Evolutionary conservation across 1,140 invertebrate species (phyloP).

Genomic region (Solenopsis invicta): DNA sequence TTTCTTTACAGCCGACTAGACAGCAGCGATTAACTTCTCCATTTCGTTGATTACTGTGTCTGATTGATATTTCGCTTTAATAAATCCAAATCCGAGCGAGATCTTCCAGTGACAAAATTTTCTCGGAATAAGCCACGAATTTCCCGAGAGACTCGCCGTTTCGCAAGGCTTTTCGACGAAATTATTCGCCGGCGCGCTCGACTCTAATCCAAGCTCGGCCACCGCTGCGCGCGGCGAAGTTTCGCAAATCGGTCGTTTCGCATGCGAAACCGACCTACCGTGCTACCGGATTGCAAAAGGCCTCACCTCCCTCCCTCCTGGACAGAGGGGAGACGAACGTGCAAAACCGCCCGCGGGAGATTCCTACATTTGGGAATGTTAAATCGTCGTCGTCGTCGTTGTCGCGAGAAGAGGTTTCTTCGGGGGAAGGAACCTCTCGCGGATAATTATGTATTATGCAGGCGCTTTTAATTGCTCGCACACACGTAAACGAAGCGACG

Average conservation of each 20-base stretch:
- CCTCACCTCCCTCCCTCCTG: conserved; percentile 8
- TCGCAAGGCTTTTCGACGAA: conserved; percentile 22
- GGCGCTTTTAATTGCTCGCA: conserved; percentile 16
- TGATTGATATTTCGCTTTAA: background rate
- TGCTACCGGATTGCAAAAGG: conserved; percentile 59
- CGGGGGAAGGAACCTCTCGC: background rate
- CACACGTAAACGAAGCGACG: background rate
- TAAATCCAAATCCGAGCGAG: background rate
- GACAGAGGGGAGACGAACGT: background rate
- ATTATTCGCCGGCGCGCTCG: conserved; percentile 26
- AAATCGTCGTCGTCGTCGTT: background rate
- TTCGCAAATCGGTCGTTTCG: conserved; percentile 72
- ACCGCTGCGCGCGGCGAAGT: conserved; percentile 20
- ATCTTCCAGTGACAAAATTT: background rate
- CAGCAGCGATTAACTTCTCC: background rate
- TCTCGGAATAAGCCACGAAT: background rate
- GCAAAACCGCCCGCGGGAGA: conserved; percentile 29
- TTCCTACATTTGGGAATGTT: conserved; percentile 46
- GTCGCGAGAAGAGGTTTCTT: background rate
- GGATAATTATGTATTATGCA: conserved; percentile 40
- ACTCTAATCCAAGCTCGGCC: conserved; percentile 37
- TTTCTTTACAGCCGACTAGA: background rate
- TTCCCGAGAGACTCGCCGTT: conserved; percentile 8
- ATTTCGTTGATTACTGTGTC: background rate
- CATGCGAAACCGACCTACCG: conserved; percentile 69